phyloP scores from a whole-genome alignment of 2,888 invertebrate species.

The Caenorhabditis sp. region DNA sequence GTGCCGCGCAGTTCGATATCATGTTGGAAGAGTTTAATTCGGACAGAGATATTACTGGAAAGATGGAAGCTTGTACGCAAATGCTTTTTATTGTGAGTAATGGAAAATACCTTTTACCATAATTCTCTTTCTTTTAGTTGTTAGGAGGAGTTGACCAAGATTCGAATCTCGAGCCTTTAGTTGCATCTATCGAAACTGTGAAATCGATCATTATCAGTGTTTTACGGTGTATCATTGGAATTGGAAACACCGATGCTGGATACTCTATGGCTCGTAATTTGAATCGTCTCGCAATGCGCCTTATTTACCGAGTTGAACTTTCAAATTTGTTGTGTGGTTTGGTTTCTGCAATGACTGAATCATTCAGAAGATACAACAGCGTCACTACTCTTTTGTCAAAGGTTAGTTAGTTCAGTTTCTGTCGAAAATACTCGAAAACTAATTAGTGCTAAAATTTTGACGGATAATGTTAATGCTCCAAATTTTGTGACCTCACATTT shows the following conservation, averaged over 20 bases:
- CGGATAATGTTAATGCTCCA: too few species aligned
- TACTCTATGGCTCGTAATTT: constrained; percentile 25
- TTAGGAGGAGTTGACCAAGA: constrained; percentile 32
- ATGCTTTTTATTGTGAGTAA: constrained; percentile 33
- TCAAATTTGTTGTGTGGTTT: constrained; percentile 35
- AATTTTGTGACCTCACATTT: background rate
- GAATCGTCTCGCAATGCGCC: constrained; percentile 35
- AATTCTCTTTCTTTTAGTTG: constrained; percentile 11
- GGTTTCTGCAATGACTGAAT: constrained; percentile 28
- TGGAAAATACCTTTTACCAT: background rate
- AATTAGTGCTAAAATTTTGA: too few species aligned
- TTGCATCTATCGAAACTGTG: constrained; percentile 24
- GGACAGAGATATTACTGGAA: constrained; percentile 18
- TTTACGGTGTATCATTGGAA: constrained; percentile 24
- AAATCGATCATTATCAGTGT: constrained; percentile 28
- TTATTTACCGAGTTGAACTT: constrained; percentile 33
- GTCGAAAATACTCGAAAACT: too few species aligned
- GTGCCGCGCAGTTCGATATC: constrained; percentile 32
- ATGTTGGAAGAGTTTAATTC: constrained; percentile 25
- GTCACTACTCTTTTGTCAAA: background rate
- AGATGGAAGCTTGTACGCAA: constrained; percentile 32
- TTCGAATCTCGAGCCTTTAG: constrained; percentile 16
- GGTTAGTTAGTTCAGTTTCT: background rate
- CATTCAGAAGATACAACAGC: constrained; percentile 2
- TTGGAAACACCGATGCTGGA: constrained; percentile 20